Percentiles rank a stretch among this genome's conserved stretches.
Evolutionary conservation across 2,888 invertebrate species (phyloP).

Genomic region (Habroteleia sp.): DNA sequence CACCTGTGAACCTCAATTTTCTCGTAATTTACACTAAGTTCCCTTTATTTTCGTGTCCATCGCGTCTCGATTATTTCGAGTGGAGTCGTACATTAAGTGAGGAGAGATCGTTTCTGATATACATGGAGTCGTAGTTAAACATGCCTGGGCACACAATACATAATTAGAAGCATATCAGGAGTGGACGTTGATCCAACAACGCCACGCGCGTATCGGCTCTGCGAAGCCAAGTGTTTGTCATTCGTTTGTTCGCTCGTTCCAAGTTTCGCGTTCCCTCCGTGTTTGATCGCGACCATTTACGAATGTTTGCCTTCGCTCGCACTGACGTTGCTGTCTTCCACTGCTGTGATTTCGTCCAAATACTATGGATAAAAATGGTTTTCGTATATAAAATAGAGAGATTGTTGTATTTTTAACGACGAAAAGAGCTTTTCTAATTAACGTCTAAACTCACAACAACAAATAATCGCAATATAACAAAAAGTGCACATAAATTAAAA

Average conservation of each 20-base stretch:
- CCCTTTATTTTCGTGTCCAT: constrained; percentile 42
- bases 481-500: no score
- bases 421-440: no score
- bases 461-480: no score
- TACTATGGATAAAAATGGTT: constrained; percentile 7
- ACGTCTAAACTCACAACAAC: no score
- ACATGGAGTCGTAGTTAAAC: constrained; percentile 55
- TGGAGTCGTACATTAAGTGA: constrained; percentile 58
- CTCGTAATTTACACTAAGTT: constrained; percentile 29
- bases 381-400: no score
- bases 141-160: constrained; percentile 55
- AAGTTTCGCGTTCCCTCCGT: constrained; percentile 55
- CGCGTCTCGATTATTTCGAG: constrained; percentile 54
- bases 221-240: constrained; percentile 64
- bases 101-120: constrained; percentile 55
- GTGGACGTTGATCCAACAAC: constrained; percentile 68
- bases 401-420: no score
- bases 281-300: constrained; percentile 65
- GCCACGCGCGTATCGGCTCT: constrained; percentile 68
- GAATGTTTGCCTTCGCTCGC: constrained; percentile 61
- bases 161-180: constrained; percentile 73
- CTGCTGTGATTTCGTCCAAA: constrained; percentile 22
- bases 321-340: constrained; percentile 42
- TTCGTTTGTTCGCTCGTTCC: constrained; percentile 58
- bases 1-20: constrained; percentile 17